Percentiles rank a stretch among this genome's conserved stretches.
Evolutionary conservation across 2,113 vertebrate genomes (phyloP).

Genomic region (Thermophis baileyi): DNA sequence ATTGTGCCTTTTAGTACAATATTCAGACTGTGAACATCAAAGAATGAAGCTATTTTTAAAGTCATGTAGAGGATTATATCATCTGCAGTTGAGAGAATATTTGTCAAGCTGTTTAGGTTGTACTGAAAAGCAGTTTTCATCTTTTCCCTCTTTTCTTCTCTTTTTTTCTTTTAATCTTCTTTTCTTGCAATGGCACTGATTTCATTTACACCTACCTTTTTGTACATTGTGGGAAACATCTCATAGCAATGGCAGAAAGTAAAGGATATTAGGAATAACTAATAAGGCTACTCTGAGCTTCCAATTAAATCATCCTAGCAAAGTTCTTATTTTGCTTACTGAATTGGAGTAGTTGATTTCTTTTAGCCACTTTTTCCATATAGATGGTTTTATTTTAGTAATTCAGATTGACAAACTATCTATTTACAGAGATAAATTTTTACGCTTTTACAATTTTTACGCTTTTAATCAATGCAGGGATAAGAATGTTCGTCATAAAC

Average conservation of each 20-base stretch:
- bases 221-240: neutral
- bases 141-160: neutral
- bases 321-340: neutral
- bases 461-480: neutral
- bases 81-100: neutral
- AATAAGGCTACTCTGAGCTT: neutral
- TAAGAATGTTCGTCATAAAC: neutral
- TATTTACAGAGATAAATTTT: neutral
- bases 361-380: neutral
- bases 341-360: neutral
- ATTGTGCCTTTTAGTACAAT: neutral
- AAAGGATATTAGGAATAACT: neutral
- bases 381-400: too few species aligned
- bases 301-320: neutral
- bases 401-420: too few species aligned
- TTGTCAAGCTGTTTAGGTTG: conserved; percentile 26
- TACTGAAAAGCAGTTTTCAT: conserved; percentile 33
- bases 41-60: conserved; percentile 28
- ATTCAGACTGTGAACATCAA: conserved; percentile 39
- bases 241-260: conserved; percentile 5
- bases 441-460: neutral
- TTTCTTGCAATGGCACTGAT: conserved; percentile 7
- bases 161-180: neutral
- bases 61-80: conserved; percentile 19
- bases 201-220: neutral